A percentile compares a stretch with the other conserved stretches of the same genome.
phyloP scores from a whole-genome alignment of 1,140 invertebrate species.

The Aphelenchoides fujianensis region DNA sequence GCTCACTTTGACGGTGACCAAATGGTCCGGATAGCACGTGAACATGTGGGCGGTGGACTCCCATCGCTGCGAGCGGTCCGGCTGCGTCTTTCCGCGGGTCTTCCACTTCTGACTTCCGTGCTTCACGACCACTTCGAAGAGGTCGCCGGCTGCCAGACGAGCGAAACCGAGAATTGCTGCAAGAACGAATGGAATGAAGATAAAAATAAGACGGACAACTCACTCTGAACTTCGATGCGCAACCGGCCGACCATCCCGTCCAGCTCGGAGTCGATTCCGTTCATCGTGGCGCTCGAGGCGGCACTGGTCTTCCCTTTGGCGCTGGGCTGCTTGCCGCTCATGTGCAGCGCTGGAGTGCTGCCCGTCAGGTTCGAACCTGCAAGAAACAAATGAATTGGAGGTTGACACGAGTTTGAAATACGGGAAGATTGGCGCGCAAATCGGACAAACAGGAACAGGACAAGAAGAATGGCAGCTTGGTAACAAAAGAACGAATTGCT shows the following conservation, averaged over 20 bases:
- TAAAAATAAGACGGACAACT: too few relatives aligned
- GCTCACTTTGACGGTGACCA: slow-evolving; percentile 68
- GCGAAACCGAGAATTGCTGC: slow-evolving; percentile 49
- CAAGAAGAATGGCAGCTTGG: too few relatives aligned
- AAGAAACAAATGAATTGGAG: too few relatives aligned
- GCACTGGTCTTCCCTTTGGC: too few relatives aligned
- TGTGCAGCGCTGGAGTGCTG: too few relatives aligned
- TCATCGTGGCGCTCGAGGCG: neutral
- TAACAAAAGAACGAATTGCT: too few relatives aligned
- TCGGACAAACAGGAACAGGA: too few relatives aligned
- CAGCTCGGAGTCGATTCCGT: slow-evolving; percentile 35
- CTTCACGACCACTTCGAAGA: slow-evolving; percentile 69
- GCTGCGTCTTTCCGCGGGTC: slow-evolving; percentile 67
- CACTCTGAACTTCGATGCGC: slow-evolving; percentile 47
- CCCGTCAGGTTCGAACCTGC: too few relatives aligned
- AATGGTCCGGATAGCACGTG: slow-evolving; percentile 67
- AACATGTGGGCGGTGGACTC: slow-evolving; percentile 66
- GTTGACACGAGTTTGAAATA: too few relatives aligned
- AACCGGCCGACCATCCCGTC: slow-evolving; percentile 43
- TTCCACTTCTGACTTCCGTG: slow-evolving; percentile 71
- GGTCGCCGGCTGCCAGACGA: slow-evolving; percentile 60
- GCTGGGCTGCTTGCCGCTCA: too few relatives aligned
- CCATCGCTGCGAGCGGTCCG: slow-evolving; percentile 68
- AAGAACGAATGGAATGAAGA: too few relatives aligned
- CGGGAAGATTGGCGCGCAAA: too few relatives aligned